Evolutionary conservation across 2,113 vertebrate genomes (phyloP), one percentile per base, ranked within the genome.

Genomic region (Pseudorasbora parva): DNA sequence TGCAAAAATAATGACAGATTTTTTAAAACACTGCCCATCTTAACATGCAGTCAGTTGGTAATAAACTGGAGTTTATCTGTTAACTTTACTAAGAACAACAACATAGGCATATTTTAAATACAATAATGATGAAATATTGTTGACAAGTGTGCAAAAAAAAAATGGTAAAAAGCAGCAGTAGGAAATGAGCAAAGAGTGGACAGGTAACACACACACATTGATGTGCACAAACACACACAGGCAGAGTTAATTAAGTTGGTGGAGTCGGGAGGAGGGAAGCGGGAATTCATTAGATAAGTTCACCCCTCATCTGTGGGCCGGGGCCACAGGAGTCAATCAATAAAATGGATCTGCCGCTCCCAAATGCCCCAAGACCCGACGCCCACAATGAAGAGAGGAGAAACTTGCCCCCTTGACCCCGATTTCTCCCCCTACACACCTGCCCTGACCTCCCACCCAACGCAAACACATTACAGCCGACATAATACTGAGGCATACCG

Each of bases 201-300:
- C 45, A 73, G 23, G 59, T 79, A 76, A 83, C 73, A 54, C 85
- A 66, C 77, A 57, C 83, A 37, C 82, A 71, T 49, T 83, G 72
- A 84, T 86, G 71, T 85, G 86, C 84, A 82, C 79, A 86, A 81
- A 88, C 72, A 89, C 84, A 90, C 88, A 91, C 90, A 83, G 54
- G 84, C 85, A 92, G 92, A 95, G 93, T 94, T 95, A 95, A 95
- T 96, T 95, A 95, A 94, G 93, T 90, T 92, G 92, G 92, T 91
- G 92, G 92, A 94, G 93, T 89, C 86, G 92, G 90, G 83, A 92
- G 91, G 92, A n/a, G 81, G 92, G 91, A 93, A 93, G 91, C 87
- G 91, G 92, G 93, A 94, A 94, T 94, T 94, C 92, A 95, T 95
- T 94, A 95, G 89, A 93, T 92, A 90, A 89, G 88, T 93, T 91